Evolutionary conservation across 2,888 invertebrate genomes (phyloP), one percentile per base, ranked within the genome.

Genomic region (Labia minor): DNA sequence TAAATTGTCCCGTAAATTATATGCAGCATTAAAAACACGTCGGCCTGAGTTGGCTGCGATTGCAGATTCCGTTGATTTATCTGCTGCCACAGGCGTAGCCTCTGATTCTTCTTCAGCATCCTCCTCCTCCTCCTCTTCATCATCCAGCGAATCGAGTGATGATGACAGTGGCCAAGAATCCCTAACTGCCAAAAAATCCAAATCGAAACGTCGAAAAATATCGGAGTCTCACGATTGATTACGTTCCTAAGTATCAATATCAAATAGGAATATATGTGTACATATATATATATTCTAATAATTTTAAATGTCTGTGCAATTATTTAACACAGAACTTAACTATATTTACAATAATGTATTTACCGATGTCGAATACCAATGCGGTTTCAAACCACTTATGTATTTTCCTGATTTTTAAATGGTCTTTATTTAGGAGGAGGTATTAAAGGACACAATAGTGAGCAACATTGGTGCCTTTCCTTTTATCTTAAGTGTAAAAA

Each of bases 1-100:
- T 2, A 98, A 98, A 78, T 81, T 99, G 37, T 95, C 97, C 3
- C 88, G 88, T 69, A 96, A 95, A 76, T 97, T 96, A 95, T 81
- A 92, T 67, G 74, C 76, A 68, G 74, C 79, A 68, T 75, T 84
- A 69, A 77, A 80, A 81, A 79, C 81, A 74, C 70, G 69, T 4
- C 63, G 21, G 71, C 86, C 90, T 1, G 88, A 90, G 26, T 77
- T 95, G 69, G 91, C 89, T 37, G 83, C 84, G 72, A 76, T 92
- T 65, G 92, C 94, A 1, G 91, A 91, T 73, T 81, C 83, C 73
- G 89, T 95, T 73, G 95, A 96, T 78, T 81, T 95, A 67, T 88
- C 84, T 73, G 85, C 88, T 75, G 86, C 90, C 62, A 93, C 93
- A 0, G 95, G 95, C 16, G 87, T 96, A 65, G 95, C 94, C 26